Evolutionary conservation across 53 echinoderm and acorn worm genomes (phyloP), one percentile per base, ranked within the genome.

Genomic region (Paelopatides confundens): DNA sequence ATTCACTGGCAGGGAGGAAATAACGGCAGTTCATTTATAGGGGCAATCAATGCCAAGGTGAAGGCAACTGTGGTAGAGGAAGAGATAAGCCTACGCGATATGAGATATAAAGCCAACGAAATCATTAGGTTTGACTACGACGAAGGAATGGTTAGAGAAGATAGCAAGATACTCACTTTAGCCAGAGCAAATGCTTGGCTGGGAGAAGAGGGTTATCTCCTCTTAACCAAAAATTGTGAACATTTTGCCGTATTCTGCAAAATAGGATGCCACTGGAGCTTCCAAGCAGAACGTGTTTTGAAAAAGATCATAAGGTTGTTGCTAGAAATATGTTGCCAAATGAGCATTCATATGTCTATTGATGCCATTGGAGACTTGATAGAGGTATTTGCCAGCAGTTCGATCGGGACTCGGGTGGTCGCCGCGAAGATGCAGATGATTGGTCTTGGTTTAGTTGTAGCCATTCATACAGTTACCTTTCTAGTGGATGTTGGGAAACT

Each of bases 181-280:
- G 68, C 68, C 8, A 31, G 68, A 32, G 68, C 68, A 17, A 67
- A 67, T 15, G 68, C 68, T 17, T 67, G 68, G 68, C 33, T 67
- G 13, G 68, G 68, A 3, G 68, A 67, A 67, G 18, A 9, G 5
- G 68, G 68, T 31, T 67, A 67, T 15, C 32, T 34, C 18, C 68
- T 67, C 0, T 31, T 67, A 5, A 11, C 2, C 4, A 67, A 67
- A 1, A 67, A 67, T 26, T 67, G 68, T 35, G 68, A 67, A 67
- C 68, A 67, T 67, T 67, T 67, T 18, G 68, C 35, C 0, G 1
- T 67, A 12, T 67, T 31, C 32, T 67, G 68, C 31, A 67, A 67
- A 67, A 67, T 67, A 34, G 68, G 68, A 14, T 11, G 32, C 31
- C 68, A 67, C 35, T 34, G 15, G 21, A 67, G 68, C 32, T 67